Percentiles rank a stretch among this genome's conserved stretches.
phyloP scores from a whole-genome alignment of 2,113 vertebrate species.

The Hassar affinis region DNA sequence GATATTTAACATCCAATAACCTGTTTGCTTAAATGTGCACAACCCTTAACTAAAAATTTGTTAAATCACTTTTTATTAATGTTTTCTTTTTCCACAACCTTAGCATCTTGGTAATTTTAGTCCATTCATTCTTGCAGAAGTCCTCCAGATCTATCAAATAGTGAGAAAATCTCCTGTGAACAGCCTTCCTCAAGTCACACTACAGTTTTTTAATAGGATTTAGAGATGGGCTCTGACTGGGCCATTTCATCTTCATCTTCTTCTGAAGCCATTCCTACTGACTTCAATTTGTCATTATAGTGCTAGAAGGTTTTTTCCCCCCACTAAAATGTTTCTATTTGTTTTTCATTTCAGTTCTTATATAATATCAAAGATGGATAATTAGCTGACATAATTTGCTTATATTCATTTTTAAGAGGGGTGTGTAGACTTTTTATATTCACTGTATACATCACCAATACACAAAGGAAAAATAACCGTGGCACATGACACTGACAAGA shows the following conservation, averaged over 20 bases:
- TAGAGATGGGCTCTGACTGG: background rate
- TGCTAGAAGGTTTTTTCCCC: background rate
- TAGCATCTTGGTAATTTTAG: background rate
- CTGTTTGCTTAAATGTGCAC: background rate
- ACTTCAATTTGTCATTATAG: background rate
- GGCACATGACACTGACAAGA: background rate
- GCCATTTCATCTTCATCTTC: background rate
- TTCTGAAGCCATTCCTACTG: background rate
- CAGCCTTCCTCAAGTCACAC: background rate
- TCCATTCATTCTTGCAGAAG: background rate
- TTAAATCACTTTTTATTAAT: background rate
- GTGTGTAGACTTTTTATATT: too few species aligned
- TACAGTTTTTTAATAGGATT: background rate
- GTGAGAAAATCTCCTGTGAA: background rate
- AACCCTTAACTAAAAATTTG: background rate
- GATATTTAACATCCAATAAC: background rate
- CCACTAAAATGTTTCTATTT: background rate
- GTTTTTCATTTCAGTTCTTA: background rate
- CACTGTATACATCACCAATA: too few species aligned
- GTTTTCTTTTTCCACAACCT: background rate
- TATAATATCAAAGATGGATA: background rate
- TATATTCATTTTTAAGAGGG: too few species aligned
- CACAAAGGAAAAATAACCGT: too few species aligned
- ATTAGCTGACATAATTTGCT: too few species aligned
- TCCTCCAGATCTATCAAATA: background rate